Percentiles rank a stretch among this genome's conserved stretches.
Conservation (phyloP, 2,888 invertebrate genomes). For the Erpobdella octoculata region DNA sequence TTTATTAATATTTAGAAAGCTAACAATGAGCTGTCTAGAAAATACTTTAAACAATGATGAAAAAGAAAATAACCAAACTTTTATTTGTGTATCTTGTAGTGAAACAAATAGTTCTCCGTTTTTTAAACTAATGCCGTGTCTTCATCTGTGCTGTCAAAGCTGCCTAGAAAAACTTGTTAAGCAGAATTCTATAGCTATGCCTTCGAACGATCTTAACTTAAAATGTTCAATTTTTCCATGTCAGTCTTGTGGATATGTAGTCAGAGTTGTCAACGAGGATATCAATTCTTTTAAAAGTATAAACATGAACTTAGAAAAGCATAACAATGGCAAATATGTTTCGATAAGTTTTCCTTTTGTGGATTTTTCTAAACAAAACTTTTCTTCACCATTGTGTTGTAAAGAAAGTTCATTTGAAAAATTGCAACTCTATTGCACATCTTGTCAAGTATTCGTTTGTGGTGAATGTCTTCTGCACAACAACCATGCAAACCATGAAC, state of each 20-base stretch:
- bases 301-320: too few relatives aligned
- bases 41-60: too few relatives aligned
- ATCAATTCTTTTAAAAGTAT: neutral
- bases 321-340: too few relatives aligned
- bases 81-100: neutral
- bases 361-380: neutral
- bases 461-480: neutral
- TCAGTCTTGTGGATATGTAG: neutral
- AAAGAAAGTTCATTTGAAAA: neutral
- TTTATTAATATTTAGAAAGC: too few relatives aligned
- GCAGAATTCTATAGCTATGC: slow-evolving; percentile 1
- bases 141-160: slow-evolving; percentile 7
- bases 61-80: too few relatives aligned
- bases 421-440: neutral
- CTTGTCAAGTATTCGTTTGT: neutral
- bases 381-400: neutral
- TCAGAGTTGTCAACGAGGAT: slow-evolving; percentile 6
- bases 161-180: slow-evolving; percentile 2
- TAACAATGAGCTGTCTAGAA: too few relatives aligned
- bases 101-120: neutral
- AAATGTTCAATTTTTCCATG: slow-evolving; percentile 10
- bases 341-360: too few relatives aligned
- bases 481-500: slow-evolving; percentile 1
- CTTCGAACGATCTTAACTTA: neutral
- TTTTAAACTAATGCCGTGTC: slow-evolving; percentile 18